phyloP scores from a whole-genome alignment of 1,140 invertebrate species.

The Metopolophium dirhodum region DNA sequence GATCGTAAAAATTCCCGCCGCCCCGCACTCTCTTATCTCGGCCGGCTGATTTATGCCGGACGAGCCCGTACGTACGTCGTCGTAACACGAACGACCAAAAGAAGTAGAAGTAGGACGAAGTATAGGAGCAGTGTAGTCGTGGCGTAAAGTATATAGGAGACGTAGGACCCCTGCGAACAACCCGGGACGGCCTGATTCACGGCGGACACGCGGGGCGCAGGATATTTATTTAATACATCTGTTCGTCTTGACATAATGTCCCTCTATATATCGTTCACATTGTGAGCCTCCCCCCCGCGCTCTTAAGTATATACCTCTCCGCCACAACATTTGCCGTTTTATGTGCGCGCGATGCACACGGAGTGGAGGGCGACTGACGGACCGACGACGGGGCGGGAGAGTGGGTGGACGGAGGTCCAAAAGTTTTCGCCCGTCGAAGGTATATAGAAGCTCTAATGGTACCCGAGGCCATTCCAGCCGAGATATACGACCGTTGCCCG shows the following conservation, averaged over 20 bases:
- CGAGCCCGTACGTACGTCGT: neutral
- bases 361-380: neutral
- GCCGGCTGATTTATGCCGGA: conserved; percentile 48
- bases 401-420: conserved; percentile 20
- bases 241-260: conserved; percentile 59
- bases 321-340: neutral
- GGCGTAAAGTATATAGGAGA: neutral
- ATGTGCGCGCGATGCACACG: conserved; percentile 16
- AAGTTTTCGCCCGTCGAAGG: conserved; percentile 56
- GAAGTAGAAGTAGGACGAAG: neutral
- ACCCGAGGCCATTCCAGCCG: conserved; percentile 56
- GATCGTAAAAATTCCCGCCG: conserved; percentile 51
- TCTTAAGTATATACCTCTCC: neutral
- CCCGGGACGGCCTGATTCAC: conserved; percentile 8
- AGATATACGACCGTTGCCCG: conserved; percentile 55
- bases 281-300: conserved; percentile 6
- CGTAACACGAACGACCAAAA: neutral
- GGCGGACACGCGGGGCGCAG: conserved; percentile 41
- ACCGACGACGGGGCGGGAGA: neutral
- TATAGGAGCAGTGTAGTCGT: neutral
- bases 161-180: conserved; percentile 16
- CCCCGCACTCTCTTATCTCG: conserved; percentile 16
- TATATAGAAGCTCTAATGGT: conserved; percentile 56
- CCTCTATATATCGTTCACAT: conserved; percentile 58
- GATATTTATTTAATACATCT: conserved; percentile 59